Conservation (phyloP, 2,888 invertebrate species). For the Ormyrus pomaceus region DNA sequence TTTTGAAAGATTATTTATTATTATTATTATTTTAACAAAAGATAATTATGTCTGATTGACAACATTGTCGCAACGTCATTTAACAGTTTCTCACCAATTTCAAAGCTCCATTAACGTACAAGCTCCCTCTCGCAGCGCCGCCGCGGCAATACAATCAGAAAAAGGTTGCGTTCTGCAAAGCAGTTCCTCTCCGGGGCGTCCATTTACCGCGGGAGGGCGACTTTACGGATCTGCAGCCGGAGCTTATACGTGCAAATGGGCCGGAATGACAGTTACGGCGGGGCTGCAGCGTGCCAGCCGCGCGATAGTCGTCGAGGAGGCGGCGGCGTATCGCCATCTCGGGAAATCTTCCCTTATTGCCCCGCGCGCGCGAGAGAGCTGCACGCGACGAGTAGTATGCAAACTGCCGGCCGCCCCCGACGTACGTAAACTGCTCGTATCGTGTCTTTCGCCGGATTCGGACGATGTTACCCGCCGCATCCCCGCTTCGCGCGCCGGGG, state of each 20-base stretch:
- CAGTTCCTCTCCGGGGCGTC: too few species aligned
- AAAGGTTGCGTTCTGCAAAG: too few species aligned
- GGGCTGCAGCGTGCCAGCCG: background rate
- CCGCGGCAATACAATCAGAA: too few species aligned
- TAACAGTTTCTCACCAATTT: too few species aligned
- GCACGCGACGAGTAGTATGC: slow-evolving; percentile 3
- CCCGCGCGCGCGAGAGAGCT: slow-evolving; percentile 25
- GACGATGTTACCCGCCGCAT: background rate
- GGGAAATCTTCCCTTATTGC: slow-evolving; percentile 56
- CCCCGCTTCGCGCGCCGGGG: background rate
- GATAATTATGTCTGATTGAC: too few species aligned
- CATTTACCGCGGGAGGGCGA: too few species aligned
- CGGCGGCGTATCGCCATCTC: slow-evolving; percentile 45
- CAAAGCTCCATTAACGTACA: too few species aligned
- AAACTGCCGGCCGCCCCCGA: background rate
- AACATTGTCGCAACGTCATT: too few species aligned
- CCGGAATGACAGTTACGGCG: slow-evolving; percentile 17
- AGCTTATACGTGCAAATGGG: slow-evolving; percentile 42
- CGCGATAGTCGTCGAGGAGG: background rate
- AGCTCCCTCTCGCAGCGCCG: too few species aligned
- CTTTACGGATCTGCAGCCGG: background rate
- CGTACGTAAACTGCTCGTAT: slow-evolving; percentile 25
- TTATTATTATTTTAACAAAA: too few species aligned
- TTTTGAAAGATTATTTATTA: too few species aligned
- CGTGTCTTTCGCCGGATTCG: slow-evolving; percentile 13